phyloP scores from a whole-genome alignment of 2,888 invertebrate species.

The Phorcus lineatus region DNA sequence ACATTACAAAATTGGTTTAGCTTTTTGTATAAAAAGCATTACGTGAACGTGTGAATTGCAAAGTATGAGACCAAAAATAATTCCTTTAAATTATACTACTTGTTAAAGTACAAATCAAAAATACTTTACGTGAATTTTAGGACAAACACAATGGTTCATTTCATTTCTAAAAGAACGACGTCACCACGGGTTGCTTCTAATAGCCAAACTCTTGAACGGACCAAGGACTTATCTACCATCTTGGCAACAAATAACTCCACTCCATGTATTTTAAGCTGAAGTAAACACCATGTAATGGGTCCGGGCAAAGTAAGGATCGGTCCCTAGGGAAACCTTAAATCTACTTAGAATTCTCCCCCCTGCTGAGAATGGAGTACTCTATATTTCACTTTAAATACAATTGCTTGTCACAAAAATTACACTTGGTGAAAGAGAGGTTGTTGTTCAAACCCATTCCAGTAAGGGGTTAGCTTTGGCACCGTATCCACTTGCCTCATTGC shows the following conservation, averaged over 20 bases:
- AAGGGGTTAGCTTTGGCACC: background rate
- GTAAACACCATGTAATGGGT: background rate
- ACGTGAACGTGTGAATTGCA: no score
- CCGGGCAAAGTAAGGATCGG: background rate
- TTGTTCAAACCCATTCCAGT: background rate
- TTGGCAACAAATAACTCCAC: background rate
- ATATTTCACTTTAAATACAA: constrained; percentile 7
- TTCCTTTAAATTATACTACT: no score
- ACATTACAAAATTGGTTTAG: no score
- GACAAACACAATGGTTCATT: no score
- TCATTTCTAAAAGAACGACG: background rate
- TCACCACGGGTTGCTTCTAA: background rate
- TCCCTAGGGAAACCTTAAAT: background rate
- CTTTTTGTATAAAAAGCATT: no score
- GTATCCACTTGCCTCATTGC: no score
- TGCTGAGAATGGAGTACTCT: background rate
- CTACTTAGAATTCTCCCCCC: background rate
- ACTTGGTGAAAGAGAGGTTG: background rate
- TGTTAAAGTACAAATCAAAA: no score
- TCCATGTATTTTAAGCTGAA: background rate
- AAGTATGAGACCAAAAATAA: no score
- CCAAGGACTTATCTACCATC: background rate
- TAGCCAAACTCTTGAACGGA: background rate
- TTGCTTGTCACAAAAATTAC: background rate
- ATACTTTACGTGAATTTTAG: no score